These are phyloP conservation scores for Yponomeuta evonymella DNA, from an alignment of 2,888 invertebrate genomes.

Conservation along the genomic window DNA sequence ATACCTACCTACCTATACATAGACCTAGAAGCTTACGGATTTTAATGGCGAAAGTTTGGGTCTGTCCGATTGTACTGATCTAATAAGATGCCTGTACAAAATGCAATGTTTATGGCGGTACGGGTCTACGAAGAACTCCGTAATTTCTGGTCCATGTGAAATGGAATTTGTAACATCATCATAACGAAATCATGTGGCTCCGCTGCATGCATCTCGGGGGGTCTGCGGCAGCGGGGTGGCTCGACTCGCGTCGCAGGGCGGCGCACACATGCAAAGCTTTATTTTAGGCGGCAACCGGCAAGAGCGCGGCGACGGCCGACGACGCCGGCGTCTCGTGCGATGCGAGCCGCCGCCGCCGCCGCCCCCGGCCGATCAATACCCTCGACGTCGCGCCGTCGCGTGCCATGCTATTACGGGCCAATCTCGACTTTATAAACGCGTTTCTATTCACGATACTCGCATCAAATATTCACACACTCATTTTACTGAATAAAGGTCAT, in stretches of 20 bases:
- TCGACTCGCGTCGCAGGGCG: slow-evolving; percentile 27
- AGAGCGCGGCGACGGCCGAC: slow-evolving; percentile 47
- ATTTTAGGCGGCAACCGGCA: slow-evolving; percentile 62
- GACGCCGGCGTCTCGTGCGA: slow-evolving; percentile 70
- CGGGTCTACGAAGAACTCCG: neutral
- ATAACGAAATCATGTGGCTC: slow-evolving; percentile 17
- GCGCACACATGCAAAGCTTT: slow-evolving; percentile 65
- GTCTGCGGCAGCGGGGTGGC: slow-evolving; percentile 31
- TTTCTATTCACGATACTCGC: slow-evolving; percentile 58
- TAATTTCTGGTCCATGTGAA: neutral
- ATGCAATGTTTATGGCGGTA: neutral
- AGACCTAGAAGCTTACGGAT: neutral
- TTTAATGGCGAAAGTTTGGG: neutral
- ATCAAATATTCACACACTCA: slow-evolving; percentile 73
- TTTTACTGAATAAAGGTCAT: slow-evolving; percentile 55
- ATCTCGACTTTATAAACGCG: slow-evolving; percentile 60
- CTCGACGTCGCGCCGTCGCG: slow-evolving; percentile 62
- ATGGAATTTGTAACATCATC: neutral
- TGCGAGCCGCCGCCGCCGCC: slow-evolving; percentile 51
- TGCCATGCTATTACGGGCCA: slow-evolving; percentile 50
- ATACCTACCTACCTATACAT: neutral
- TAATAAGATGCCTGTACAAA: no score
- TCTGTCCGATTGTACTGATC: neutral
- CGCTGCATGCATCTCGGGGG: neutral
- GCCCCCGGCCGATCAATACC: slow-evolving; percentile 68